Conservation (phyloP, 2,113 vertebrate genomes). For the Emydocephalus ijimae region DNA sequence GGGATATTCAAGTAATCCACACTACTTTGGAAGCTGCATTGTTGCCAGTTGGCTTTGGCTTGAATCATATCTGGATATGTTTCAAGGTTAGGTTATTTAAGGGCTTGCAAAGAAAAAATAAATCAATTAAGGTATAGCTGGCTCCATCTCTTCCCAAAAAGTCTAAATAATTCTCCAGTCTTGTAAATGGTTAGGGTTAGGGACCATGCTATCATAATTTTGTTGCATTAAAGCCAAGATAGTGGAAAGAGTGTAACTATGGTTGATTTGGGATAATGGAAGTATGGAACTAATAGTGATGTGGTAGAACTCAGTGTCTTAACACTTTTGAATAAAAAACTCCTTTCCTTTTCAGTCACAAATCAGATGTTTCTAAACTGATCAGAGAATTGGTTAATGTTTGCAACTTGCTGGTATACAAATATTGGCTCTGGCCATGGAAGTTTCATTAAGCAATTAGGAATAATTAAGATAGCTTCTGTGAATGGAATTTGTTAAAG, state of each 20-base stretch:
- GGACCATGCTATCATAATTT: not conserved
- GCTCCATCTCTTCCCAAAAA: not conserved
- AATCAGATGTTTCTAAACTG: not conserved
- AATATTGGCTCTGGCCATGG: not conserved
- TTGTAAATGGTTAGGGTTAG: not conserved
- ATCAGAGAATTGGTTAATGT: not conserved
- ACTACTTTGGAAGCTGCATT: not conserved
- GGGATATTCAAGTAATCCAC: not conserved
- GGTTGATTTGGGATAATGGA: not conserved
- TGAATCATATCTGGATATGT: not conserved
- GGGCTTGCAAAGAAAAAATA: not conserved
- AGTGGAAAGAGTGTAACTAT: not conserved
- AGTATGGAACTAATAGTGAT: not conserved
- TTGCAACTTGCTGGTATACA: too few relatives aligned
- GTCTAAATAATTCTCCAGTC: not conserved
- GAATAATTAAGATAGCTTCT: not conserved
- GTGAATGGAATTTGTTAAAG: not conserved
- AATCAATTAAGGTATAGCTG: not conserved
- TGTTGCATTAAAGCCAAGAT: not conserved
- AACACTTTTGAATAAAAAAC: not conserved
- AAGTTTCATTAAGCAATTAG: not conserved
- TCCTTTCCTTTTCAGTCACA: not conserved
- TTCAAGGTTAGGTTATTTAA: not conserved
- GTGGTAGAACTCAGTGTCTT: not conserved
- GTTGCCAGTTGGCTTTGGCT: not conserved